phyloP scores from a whole-genome alignment of 2,113 vertebrate genomes.

The Gymnarchus niloticus region DNA sequence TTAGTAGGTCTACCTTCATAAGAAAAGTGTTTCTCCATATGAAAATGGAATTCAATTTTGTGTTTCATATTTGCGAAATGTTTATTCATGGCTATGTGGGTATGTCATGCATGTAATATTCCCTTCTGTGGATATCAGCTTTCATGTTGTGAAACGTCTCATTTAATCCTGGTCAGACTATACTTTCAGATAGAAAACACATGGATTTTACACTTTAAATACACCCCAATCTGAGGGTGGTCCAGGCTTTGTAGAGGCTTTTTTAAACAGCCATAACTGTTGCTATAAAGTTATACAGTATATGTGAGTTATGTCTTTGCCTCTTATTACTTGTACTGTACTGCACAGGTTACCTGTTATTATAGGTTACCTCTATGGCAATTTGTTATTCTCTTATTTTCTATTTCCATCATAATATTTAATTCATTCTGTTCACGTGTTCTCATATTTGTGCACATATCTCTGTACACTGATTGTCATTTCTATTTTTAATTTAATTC shows the following conservation, averaged over 20 bases:
- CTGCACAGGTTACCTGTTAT: neutral
- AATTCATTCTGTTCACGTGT: too few species aligned
- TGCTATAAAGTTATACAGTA: neutral
- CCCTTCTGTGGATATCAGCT: neutral
- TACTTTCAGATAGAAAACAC: neutral
- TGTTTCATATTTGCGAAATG: neutral
- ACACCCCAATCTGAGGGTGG: neutral
- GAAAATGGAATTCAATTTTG: neutral
- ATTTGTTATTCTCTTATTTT: too few species aligned
- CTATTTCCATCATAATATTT: too few species aligned
- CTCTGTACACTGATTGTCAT: too few species aligned
- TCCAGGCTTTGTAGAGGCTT: neutral
- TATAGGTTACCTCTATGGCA: too few species aligned
- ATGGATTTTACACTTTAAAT: neutral
- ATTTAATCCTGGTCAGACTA: neutral
- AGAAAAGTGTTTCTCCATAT: neutral
- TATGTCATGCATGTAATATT: neutral
- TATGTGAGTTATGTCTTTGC: neutral
- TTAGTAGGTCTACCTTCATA: neutral
- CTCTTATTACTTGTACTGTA: neutral
- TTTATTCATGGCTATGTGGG: neutral
- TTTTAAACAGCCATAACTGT: neutral
- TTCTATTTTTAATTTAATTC: too few species aligned
- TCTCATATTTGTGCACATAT: too few species aligned
- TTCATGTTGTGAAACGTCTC: neutral